Conservation (phyloP, 1,140 invertebrate species). For the Drosophila equinoxialis region DNA sequence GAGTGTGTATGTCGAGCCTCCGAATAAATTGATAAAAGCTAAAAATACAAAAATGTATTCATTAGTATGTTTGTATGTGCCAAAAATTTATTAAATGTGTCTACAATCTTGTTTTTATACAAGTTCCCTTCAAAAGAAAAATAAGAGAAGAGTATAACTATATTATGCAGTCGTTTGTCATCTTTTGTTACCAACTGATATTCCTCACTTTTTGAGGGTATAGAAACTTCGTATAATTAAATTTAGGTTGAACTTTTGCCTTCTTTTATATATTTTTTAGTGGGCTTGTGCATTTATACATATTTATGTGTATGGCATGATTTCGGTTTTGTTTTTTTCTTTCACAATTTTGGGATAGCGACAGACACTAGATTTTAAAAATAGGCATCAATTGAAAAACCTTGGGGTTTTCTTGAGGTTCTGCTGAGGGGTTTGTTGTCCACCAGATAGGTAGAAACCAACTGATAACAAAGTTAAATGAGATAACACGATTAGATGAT, state of each 20-base stretch:
- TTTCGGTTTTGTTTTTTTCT: slow-evolving; percentile 13
- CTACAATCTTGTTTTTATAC: slow-evolving; percentile 55
- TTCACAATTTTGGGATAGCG: neutral
- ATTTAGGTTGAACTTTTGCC: neutral
- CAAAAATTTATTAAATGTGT: slow-evolving; percentile 56
- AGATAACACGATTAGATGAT: neutral
- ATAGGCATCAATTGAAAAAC: neutral
- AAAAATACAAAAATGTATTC: slow-evolving; percentile 57
- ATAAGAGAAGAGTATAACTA: neutral
- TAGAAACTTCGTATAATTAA: neutral
- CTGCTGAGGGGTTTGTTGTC: neutral
- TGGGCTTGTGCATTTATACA: neutral
- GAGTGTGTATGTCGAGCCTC: slow-evolving; percentile 66
- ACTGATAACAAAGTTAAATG: neutral
- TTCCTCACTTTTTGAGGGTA: neutral
- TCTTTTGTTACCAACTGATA: no score
- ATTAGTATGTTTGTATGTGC: slow-evolving; percentile 8
- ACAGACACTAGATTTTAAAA: neutral
- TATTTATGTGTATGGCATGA: slow-evolving; percentile 9
- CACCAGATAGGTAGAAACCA: neutral
- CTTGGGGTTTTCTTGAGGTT: neutral
- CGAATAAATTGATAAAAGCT: slow-evolving; percentile 69
- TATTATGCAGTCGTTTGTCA: slow-evolving; percentile 25
- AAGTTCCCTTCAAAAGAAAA: slow-evolving; percentile 7
- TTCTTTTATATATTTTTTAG: neutral